A percentile compares a stretch with the other conserved stretches of the same genome.
phyloP scores from a whole-genome alignment of 1,140 invertebrate genomes.

The Ostrea edulis region DNA sequence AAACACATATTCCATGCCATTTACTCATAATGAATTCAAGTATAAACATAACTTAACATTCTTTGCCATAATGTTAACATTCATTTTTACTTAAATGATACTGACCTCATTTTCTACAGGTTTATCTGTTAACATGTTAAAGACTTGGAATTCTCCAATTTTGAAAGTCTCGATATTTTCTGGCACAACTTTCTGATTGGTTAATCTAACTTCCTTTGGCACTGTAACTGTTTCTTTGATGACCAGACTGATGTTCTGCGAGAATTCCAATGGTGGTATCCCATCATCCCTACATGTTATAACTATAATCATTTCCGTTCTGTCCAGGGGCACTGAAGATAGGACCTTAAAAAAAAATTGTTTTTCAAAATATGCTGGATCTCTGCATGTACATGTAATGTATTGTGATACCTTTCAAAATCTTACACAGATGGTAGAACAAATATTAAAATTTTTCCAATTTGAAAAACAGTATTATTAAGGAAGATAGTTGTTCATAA shows the following conservation, averaged over 20 bases:
- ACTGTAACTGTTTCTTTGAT: conserved; percentile 64
- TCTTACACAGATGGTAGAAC: too few species aligned
- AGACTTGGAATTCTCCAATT: conserved; percentile 62
- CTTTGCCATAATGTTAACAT: too few species aligned
- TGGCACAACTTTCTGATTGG: conserved; percentile 45
- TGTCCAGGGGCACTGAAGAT: conserved; percentile 52
- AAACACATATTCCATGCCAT: conserved; percentile 4
- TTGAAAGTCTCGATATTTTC: conserved; percentile 62
- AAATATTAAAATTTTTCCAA: too few species aligned
- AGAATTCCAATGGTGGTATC: conserved; percentile 50
- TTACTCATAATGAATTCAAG: background rate
- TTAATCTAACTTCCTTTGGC: conserved; percentile 61
- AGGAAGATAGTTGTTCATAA: too few species aligned
- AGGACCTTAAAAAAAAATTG: conserved; percentile 52
- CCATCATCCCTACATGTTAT: conserved; percentile 66
- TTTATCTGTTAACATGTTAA: conserved; percentile 62
- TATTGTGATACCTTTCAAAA: too few species aligned
- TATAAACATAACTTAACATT: background rate
- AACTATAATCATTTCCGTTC: conserved; percentile 47
- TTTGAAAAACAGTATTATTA: too few species aligned
- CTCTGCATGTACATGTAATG: too few species aligned
- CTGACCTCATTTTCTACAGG: conserved; percentile 52
- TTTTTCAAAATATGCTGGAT: too few species aligned
- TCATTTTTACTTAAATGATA: background rate
- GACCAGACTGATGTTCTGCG: conserved; percentile 49